Percentiles rank a stretch among this genome's conserved stretches.
These are phyloP conservation scores for Sarcophaga carnaria DNA, from an alignment of 2,888 invertebrate species.

Conservation along the genomic window DNA sequence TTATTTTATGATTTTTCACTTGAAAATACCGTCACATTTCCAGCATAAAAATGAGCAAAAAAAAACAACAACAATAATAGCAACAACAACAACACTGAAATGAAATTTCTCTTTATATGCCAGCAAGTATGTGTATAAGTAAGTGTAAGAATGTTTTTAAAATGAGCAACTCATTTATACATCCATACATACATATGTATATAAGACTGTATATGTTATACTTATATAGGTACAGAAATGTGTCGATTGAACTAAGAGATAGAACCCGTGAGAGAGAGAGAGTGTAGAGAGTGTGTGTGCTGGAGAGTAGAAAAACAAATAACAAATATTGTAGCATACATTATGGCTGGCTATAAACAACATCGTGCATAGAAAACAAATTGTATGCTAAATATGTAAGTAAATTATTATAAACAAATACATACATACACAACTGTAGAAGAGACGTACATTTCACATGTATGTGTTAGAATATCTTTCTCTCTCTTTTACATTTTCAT, in stretches of 20 bases:
- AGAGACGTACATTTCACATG: conserved; percentile 5
- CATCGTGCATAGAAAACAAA: conserved; percentile 64
- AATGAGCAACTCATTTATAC: conserved; percentile 22
- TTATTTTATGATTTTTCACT: conserved; percentile 54
- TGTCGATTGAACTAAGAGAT: conserved; percentile 1
- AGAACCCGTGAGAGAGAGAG: not conserved
- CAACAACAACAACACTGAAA: conserved; percentile 1
- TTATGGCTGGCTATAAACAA: conserved; percentile 47
- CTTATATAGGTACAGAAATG: not conserved
- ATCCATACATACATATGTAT: not conserved
- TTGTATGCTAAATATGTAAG: conserved; percentile 65
- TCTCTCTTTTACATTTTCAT: not conserved
- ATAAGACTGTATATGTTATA: not conserved
- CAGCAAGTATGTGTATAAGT: too few species aligned
- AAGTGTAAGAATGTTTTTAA: not conserved
- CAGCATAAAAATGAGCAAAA: conserved; percentile 55
- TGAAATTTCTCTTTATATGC: not conserved
- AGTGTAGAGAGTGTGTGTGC: not conserved
- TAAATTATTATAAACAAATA: conserved; percentile 60
- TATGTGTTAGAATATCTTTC: not conserved
- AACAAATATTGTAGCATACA: conserved; percentile 40
- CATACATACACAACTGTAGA: conserved; percentile 2
- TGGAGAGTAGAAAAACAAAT: conserved; percentile 15
- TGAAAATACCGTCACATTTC: conserved; percentile 62
- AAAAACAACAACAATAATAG: conserved; percentile 4